Evolutionary conservation across 2,113 vertebrate species (phyloP), one percentile per base, ranked within the genome.

Genomic region (Zosterops borbonicus): DNA sequence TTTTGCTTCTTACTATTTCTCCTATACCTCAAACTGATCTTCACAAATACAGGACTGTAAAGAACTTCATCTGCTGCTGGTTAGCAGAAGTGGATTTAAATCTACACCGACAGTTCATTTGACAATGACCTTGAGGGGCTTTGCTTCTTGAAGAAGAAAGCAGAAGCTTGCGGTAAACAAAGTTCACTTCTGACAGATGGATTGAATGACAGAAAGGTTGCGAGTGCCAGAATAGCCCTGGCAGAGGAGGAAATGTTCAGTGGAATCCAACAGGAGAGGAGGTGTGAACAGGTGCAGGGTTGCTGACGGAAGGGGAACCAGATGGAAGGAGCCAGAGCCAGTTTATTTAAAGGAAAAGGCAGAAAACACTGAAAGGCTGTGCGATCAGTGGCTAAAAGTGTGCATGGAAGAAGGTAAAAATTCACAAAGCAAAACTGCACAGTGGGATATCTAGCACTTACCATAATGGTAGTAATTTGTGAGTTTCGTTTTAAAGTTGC

Each of bases 121-220:
- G 98, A 98, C 97, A 98, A 97, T 99, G 98, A 99, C 98, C 98
- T 99, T 98, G 98, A 99, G 98, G 99, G 98, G 98, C 98, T 98
- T 98, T 97, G 98, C 98, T 99, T 99, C 99, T 99, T 99, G 99
- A 99, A 99, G 99, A 99, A 99, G 98, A 99, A 99, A 99, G 99
- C 99, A 99, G 98, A 99, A 99, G 98, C 99, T 99, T 98, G 99
- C 99, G 98, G 99, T 99, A 99, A 99, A 99, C 99, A 99, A 99
- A 99, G 99, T 99, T 99, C 99, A 99, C 99, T 99, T 99, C 99
- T 99, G 99, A 99, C 99, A 99, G 99, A 99, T 99, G 99, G 99
- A 99, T 99, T 99, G 99, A 99, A 99, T 99, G 99, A 99, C 99
- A 99, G 99, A 99, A 99, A 99, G 98, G 99, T 99, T 99, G 99